A percentile compares a stretch with the other conserved stretches of the same genome.
Conservation (phyloP, 2,888 invertebrate species). For the Caenorhabditis wallacei region DNA sequence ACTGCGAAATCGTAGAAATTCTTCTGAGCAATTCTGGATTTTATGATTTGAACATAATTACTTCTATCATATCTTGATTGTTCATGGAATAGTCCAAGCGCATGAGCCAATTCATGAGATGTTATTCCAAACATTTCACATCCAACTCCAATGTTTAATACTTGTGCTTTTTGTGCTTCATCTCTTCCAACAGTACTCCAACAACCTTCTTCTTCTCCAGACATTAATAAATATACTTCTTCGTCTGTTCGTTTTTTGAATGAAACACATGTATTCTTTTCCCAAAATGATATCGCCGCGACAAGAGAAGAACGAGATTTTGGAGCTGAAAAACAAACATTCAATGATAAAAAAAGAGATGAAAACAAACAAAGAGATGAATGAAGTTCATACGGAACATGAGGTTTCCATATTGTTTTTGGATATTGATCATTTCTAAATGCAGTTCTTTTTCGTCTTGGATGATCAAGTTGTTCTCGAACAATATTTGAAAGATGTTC, state of each 20-base stretch:
- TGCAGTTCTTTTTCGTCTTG: conserved; percentile 55
- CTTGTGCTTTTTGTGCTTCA: conserved; percentile 61
- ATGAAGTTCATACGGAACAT: conserved; percentile 61
- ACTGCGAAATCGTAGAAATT: conserved; percentile 68
- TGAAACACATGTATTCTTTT: conserved; percentile 61
- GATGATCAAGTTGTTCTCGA: conserved; percentile 55
- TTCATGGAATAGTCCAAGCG: conserved; percentile 71
- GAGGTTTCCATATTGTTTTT: conserved; percentile 60
- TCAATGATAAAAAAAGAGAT: not conserved
- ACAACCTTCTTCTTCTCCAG: conserved; percentile 66
- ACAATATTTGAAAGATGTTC: conserved; percentile 62
- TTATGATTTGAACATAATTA: conserved; percentile 59
- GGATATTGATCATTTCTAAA: conserved; percentile 59
- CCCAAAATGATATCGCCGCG: conserved; percentile 62
- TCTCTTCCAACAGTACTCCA: conserved; percentile 72
- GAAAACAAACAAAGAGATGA: conserved; percentile 47
- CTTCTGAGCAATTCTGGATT: conserved; percentile 50
- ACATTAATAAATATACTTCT: conserved; percentile 54
- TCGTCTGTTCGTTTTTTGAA: conserved; percentile 58
- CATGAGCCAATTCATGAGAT: conserved; percentile 71
- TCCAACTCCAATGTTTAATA: conserved; percentile 67
- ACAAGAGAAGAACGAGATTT: conserved; percentile 43
- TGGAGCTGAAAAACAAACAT: conserved; percentile 40
- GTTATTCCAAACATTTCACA: conserved; percentile 73
- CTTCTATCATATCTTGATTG: conserved; percentile 69